Percentiles rank a stretch among this genome's conserved stretches.
phyloP scores from a whole-genome alignment of 1,140 invertebrate genomes.

The Papilio helenus region DNA sequence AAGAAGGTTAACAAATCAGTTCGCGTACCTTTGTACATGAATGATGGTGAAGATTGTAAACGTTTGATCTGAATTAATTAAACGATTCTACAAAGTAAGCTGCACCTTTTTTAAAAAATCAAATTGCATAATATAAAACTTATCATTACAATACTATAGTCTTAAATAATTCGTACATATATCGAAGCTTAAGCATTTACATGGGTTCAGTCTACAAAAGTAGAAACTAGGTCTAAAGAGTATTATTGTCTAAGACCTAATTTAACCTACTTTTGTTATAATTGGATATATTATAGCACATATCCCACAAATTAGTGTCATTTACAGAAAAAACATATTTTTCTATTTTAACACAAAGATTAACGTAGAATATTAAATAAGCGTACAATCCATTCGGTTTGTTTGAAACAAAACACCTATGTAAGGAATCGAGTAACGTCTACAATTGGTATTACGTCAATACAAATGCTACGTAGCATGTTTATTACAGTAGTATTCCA shows the following conservation, averaged over 20 bases:
- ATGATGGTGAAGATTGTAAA: background rate
- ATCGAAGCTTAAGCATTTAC: background rate
- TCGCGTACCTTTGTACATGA: background rate
- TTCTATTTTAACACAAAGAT: too few relatives aligned
- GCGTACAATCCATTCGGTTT: background rate
- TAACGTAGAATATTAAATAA: background rate
- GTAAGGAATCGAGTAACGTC: background rate
- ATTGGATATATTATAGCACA: background rate
- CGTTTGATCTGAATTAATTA: too few relatives aligned
- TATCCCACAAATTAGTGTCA: too few relatives aligned
- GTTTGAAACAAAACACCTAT: slow-evolving; percentile 7
- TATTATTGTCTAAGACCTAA: background rate
- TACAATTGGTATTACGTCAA: background rate
- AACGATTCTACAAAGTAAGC: too few relatives aligned
- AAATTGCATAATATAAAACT: too few relatives aligned
- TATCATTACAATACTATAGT: background rate
- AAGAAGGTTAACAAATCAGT: slow-evolving; percentile 8
- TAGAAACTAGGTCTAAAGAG: slow-evolving; percentile 10
- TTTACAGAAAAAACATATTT: too few relatives aligned
- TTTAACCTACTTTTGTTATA: background rate
- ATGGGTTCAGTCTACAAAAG: background rate
- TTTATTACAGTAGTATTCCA: background rate
- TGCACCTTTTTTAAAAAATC: too few relatives aligned
- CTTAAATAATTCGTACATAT: background rate
- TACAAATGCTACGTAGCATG: background rate